Evolutionary conservation across 2,888 invertebrate species (phyloP).

Genomic region (Diarsia brunnea): DNA sequence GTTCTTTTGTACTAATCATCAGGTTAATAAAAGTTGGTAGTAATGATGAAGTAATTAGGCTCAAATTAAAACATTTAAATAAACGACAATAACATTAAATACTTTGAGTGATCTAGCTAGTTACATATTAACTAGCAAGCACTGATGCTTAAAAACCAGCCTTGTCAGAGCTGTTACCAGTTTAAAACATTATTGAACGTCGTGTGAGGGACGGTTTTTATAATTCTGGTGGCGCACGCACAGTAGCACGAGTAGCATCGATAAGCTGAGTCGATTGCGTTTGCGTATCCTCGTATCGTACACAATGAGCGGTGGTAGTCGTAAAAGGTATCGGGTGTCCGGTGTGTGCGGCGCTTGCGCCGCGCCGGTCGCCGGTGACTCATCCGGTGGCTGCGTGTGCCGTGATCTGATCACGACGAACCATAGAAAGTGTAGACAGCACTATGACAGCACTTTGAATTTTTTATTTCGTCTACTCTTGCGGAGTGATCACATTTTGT

Average conservation of each 20-base stretch:
- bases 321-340: slow-evolving; percentile 78
- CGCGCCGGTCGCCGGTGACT: slow-evolving; percentile 73
- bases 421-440: slow-evolving; percentile 72
- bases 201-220: slow-evolving; percentile 51
- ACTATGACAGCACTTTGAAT: slow-evolving; percentile 64
- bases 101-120: background rate
- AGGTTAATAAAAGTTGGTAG: background rate
- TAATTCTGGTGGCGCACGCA: slow-evolving; percentile 62
- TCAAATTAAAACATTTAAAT: background rate
- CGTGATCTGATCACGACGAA: slow-evolving; percentile 75
- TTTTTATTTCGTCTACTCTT: slow-evolving; percentile 23
- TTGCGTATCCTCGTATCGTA: slow-evolving; percentile 63
- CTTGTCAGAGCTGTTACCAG: slow-evolving; percentile 25
- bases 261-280: slow-evolving; percentile 70
- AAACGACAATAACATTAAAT: background rate
- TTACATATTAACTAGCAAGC: slow-evolving; percentile 3
- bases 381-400: slow-evolving; percentile 77
- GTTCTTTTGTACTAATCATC: background rate
- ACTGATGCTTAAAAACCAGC: slow-evolving; percentile 22
- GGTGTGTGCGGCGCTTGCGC: slow-evolving; percentile 69
- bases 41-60: background rate
- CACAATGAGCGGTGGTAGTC: slow-evolving; percentile 73
- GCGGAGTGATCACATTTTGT: slow-evolving; percentile 8
- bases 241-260: slow-evolving; percentile 68
- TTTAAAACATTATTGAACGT: slow-evolving; percentile 18